Evolutionary conservation across 2,888 invertebrate genomes (phyloP), one percentile per base, ranked within the genome.

Genomic region (Plagiodera versicolora): DNA sequence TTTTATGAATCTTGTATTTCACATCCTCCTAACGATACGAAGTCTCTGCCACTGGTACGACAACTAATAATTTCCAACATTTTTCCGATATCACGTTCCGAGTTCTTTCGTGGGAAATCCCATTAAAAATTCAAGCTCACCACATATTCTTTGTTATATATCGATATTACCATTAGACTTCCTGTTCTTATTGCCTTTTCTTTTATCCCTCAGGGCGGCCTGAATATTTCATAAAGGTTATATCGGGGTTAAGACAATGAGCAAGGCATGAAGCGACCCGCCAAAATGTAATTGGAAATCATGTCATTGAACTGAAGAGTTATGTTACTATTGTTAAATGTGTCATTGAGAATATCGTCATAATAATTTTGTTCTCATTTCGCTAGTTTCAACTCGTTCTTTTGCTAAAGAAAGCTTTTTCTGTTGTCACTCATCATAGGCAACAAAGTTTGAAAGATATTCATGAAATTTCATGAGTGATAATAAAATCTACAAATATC

Each of bases 121-220:
- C 63, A 66, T 69, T 67, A 69, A 69, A 66, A 60, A 69, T 69
- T 67, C 35, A 69, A 63, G 63, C 58, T 35, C 19, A 39, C 61
- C 63, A 49, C 61, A 51, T 24, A 24, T 48, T 58, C 63, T 39
- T 39, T 39, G 39, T 39, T 39, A 62, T 62, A 64, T 64, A 62
- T 62, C 64, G 66, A 64, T 64, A 64, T 64, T 61, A 60, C 59
- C 62, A 54, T 61, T 49, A 64, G 60, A 61, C 61, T 59, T 39
- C 14, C 39, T 39, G 39, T 60, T 56, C 60, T 61, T 59, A 60
- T 49, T 47, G 56, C 50, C 56, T 24, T 60, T 63, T 58, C 60
- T 65, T 56, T 58, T 56, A 60, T 53, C 57, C 39, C 28, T 39
- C 19, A 44, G 54, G 54, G 16, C 10, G 18, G 28, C 39, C 20